phyloP scores from a whole-genome alignment of 2,113 vertebrate species.

The Nannospalax galili region DNA sequence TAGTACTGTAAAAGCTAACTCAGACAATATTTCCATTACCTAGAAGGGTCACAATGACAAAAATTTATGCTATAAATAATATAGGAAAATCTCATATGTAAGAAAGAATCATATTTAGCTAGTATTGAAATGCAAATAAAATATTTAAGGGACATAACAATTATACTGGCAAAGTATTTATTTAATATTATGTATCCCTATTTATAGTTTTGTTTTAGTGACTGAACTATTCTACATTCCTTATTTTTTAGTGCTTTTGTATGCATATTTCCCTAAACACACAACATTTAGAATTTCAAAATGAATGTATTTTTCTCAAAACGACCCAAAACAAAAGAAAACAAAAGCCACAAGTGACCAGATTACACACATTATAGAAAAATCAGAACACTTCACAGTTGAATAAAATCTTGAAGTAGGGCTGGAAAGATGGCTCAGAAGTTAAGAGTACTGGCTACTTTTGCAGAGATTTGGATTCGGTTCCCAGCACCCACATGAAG shows the following conservation, averaged over 20 bases:
- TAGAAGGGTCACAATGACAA: neutral
- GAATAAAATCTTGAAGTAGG: no score
- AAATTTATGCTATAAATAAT: neutral
- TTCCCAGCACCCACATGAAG: no score
- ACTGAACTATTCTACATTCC: neutral
- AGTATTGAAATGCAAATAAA: neutral
- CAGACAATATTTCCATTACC: constrained; percentile 22
- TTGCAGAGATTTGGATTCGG: no score
- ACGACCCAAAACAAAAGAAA: no score
- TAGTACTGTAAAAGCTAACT: neutral
- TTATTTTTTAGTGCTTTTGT: neutral
- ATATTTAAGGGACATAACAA: neutral
- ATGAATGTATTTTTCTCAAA: no score
- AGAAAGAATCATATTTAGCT: constrained; percentile 2
- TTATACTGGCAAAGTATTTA: neutral
- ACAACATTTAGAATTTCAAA: no score
- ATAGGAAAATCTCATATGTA: neutral
- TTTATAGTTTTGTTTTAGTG: neutral
- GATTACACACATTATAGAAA: no score
- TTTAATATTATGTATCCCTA: neutral
- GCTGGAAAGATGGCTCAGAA: no score
- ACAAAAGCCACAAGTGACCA: no score
- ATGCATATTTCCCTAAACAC: no score
- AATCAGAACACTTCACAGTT: no score
- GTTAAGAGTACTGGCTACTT: no score